These are phyloP conservation scores for Oceanites oceanicus DNA, from an alignment of 2,113 vertebrate species.

Conservation along the genomic window DNA sequence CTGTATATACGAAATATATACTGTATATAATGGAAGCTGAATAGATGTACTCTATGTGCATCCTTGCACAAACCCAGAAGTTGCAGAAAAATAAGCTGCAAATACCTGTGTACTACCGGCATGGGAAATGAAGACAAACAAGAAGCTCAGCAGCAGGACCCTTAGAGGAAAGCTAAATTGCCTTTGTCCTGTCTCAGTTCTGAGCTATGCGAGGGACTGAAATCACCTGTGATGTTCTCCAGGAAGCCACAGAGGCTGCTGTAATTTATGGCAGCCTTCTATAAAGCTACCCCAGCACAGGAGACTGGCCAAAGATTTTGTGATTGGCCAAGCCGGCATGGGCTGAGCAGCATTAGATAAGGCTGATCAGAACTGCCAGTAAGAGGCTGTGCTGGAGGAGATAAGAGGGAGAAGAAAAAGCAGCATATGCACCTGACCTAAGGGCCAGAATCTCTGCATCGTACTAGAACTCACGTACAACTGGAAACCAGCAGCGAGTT, in stretches of 20 bases:
- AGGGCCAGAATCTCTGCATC: background rate
- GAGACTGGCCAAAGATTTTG: background rate
- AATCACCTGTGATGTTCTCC: background rate
- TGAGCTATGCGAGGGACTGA: background rate
- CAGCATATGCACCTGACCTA: background rate
- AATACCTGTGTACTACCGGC: background rate
- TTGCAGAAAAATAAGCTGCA: background rate
- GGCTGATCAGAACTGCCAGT: background rate
- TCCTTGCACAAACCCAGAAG: background rate
- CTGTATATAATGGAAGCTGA: background rate
- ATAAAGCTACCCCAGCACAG: background rate
- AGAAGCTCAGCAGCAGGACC: background rate
- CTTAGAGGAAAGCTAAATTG: background rate
- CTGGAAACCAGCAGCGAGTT: background rate
- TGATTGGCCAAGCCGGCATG: background rate
- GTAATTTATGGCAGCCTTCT: background rate
- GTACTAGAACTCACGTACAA: rapidly evolving
- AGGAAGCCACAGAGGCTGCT: background rate
- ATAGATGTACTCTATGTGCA: background rate
- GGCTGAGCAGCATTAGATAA: background rate
- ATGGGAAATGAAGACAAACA: background rate
- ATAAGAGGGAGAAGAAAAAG: background rate
- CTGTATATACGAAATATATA: too few relatives aligned
- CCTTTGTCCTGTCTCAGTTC: background rate
- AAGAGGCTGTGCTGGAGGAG: background rate